Evolutionary conservation across 2,113 vertebrate species (phyloP).

Genomic region (Laticauda colubrina): DNA sequence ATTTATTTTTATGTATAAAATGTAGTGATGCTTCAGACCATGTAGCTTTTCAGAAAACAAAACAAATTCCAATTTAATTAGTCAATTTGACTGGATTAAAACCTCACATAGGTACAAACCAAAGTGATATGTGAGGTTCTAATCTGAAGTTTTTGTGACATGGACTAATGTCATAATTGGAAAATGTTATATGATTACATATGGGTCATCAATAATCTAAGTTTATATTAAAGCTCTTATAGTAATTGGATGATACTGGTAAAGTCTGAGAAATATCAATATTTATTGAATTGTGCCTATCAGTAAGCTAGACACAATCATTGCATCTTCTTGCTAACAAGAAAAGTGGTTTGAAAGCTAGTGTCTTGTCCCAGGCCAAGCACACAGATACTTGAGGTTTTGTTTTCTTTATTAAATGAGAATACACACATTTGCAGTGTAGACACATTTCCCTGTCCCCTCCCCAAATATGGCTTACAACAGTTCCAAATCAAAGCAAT

Average conservation of each 20-base stretch:
- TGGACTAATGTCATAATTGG: background rate
- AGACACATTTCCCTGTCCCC: background rate
- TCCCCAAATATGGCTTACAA: background rate
- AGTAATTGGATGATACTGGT: slow-evolving; percentile 57
- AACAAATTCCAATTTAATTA: background rate
- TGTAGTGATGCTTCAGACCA: background rate
- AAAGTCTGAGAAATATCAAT: slow-evolving; percentile 62
- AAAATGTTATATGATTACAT: background rate
- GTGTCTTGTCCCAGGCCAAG: background rate
- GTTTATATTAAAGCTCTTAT: slow-evolving; percentile 57
- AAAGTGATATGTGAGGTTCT: background rate
- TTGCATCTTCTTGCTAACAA: slow-evolving; percentile 63
- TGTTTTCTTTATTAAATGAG: background rate
- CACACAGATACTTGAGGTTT: background rate
- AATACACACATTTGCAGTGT: background rate
- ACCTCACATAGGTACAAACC: background rate
- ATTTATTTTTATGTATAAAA: background rate
- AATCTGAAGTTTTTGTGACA: background rate
- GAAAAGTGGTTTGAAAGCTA: slow-evolving; percentile 55
- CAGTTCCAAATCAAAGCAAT: background rate
- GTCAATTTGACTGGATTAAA: background rate
- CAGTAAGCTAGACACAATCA: slow-evolving; percentile 64
- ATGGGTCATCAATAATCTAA: slow-evolving; percentile 59
- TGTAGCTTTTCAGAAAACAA: background rate
- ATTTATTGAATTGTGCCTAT: slow-evolving; percentile 59